A percentile compares a stretch with the other conserved stretches of the same genome.
Conservation (phyloP, 2,113 vertebrate species). For the Crocuta crocuta region DNA sequence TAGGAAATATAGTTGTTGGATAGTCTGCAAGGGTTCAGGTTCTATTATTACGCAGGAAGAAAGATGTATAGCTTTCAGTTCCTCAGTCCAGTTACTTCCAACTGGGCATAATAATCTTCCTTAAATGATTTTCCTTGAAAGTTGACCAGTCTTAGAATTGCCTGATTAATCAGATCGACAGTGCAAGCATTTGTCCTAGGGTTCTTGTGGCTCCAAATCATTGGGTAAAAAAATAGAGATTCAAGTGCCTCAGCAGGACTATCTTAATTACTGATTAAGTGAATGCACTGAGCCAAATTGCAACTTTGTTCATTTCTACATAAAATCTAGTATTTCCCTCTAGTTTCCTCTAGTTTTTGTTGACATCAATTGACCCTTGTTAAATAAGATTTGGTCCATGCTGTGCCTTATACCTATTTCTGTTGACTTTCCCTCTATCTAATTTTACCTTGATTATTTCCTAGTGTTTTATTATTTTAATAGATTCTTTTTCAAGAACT, state of each 20-base stretch:
- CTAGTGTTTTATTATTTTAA: constrained; percentile 33
- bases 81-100: constrained; percentile 62
- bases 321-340: constrained; percentile 46
- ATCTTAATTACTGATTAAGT: constrained; percentile 62
- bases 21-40: neutral
- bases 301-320: constrained; percentile 63
- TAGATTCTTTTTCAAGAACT: constrained; percentile 42
- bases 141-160: constrained; percentile 57
- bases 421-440: constrained; percentile 10
- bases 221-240: constrained; percentile 46
- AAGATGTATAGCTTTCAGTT: constrained; percentile 44
- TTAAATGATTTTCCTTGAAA: constrained; percentile 74
- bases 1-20: neutral
- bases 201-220: constrained; percentile 55
- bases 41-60: neutral
- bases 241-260: constrained; percentile 57
- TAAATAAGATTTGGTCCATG: constrained; percentile 43
- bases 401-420: constrained; percentile 35
- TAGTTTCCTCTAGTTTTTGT: constrained; percentile 30
- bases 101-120: constrained; percentile 60
- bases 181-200: constrained; percentile 46
- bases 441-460: constrained; percentile 55
- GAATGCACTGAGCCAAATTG: constrained; percentile 59
- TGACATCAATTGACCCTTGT: constrained; percentile 19
- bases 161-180: constrained; percentile 69